Evolutionary conservation across 2,888 invertebrate species (phyloP), one percentile per base, ranked within the genome.

Genomic region (Myathropa florea): DNA sequence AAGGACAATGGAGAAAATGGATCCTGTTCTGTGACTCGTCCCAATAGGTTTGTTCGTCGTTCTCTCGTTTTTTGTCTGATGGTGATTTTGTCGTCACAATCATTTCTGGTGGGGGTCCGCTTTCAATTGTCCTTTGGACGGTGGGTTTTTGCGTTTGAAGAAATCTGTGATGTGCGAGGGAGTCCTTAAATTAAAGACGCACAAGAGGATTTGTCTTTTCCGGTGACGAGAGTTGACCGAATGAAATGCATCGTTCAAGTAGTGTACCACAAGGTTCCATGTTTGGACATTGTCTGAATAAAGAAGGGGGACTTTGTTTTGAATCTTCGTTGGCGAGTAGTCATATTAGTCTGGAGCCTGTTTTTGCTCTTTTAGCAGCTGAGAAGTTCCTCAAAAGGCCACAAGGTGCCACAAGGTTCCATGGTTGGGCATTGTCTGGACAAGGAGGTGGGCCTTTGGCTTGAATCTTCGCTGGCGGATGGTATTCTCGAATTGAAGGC

Each of bases 1-100:
- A 86, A 80, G 73, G 81, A 85, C 77, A 85, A 81, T 73, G 70
- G 85, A 65, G 39, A 53, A 72, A 81, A 70, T 65, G 65, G 65
- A 82, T 82, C 64, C 60, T 68, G 23, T 78, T 68, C 70, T 70
- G 53, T 39, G 59, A 33, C 28, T 59, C 36, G 55, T 80, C 33
- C 55, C 57, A 59, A 75, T 70, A 70, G 64, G 36, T 72, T 73
- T 55, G 33, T 33, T 60, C 36, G 7, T 7, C 46, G n/a, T 70
- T 23, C 18, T 30, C 24, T 70, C 33, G 18, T 28, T 39, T 68
- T 70, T 6, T 46, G 6, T 7, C 39, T 39, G 39, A 12, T 72
- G 36, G 59, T 65, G 14, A 72, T 68, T 80, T 63, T 28, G 67
- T 28, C 71, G 59, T 68, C 39, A 18, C 46, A 46, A 14, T 4